Evolutionary conservation across 2,113 vertebrate genomes (phyloP).

Genomic region (Zosterops pallidus): DNA sequence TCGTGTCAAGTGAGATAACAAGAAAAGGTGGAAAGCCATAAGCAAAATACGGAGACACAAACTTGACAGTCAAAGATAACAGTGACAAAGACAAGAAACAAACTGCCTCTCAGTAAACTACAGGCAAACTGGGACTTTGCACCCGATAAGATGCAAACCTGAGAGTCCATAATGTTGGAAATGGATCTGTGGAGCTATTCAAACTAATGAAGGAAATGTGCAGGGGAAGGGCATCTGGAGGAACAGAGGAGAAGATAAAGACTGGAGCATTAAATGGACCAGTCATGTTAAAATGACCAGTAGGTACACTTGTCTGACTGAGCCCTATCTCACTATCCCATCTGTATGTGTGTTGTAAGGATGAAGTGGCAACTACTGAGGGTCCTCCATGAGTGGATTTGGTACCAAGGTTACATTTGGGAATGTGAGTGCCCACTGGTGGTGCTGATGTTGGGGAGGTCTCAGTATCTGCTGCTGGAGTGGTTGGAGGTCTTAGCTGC

Average conservation of each 20-base stretch:
- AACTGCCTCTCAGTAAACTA: background rate
- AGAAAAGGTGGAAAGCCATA: background rate
- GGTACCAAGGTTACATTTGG: background rate
- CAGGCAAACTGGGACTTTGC: background rate
- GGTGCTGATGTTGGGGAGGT: background rate
- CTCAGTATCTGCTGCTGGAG: background rate
- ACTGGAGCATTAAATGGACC: background rate
- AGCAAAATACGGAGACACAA: background rate
- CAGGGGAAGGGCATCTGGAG: background rate
- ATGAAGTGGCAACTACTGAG: background rate
- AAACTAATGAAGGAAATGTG: background rate
- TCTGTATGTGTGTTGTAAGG: background rate
- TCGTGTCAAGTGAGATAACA: background rate
- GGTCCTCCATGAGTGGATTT: background rate
- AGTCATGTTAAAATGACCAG: background rate
- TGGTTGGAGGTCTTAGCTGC: background rate
- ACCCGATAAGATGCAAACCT: background rate
- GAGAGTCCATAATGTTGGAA: background rate
- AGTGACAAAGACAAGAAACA: background rate
- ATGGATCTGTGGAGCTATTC: background rate
- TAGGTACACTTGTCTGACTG: background rate
- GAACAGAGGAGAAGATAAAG: background rate
- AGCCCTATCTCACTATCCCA: background rate
- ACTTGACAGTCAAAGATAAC: background rate
- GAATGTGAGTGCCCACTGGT: background rate